Evolutionary conservation across 2,113 vertebrate genomes (phyloP).

Genomic region (Edolisoma coerulescens): DNA sequence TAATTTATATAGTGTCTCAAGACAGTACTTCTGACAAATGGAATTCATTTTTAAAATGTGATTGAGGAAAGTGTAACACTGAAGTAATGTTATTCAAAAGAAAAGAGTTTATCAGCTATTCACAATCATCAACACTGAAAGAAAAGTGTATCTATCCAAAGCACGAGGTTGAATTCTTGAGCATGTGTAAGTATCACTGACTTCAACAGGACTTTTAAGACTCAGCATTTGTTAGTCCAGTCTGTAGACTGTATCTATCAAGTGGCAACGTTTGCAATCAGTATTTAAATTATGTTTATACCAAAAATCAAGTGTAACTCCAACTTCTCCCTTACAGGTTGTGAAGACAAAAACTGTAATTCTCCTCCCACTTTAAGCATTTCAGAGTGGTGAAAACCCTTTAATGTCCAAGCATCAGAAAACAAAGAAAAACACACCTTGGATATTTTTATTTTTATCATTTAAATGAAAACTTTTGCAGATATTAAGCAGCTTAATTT

Average conservation of each 20-base stretch:
- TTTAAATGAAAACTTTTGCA: not conserved
- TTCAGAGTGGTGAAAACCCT: not conserved
- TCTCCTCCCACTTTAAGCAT: not conserved
- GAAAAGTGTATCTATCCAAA: not conserved
- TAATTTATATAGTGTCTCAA: not conserved
- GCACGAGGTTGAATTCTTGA: not conserved
- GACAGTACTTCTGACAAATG: not conserved
- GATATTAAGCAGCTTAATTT: not conserved
- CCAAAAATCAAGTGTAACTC: not conserved
- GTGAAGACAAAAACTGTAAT: not conserved
- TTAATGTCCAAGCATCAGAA: not conserved
- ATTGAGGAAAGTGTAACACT: not conserved
- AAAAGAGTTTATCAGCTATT: not conserved
- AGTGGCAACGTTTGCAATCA: not conserved
- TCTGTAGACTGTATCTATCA: not conserved
- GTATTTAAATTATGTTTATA: not conserved
- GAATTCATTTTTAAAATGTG: not conserved
- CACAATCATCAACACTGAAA: not conserved
- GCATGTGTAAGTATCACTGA: not conserved
- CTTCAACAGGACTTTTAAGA: not conserved
- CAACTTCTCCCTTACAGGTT: not conserved
- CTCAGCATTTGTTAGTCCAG: not conserved
- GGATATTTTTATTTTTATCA: not conserved
- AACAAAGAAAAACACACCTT: not conserved
- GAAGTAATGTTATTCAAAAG: not conserved